These are phyloP conservation scores for Hyaena hyaena DNA, from an alignment of 2,113 vertebrate species.

Conservation along the genomic window DNA sequence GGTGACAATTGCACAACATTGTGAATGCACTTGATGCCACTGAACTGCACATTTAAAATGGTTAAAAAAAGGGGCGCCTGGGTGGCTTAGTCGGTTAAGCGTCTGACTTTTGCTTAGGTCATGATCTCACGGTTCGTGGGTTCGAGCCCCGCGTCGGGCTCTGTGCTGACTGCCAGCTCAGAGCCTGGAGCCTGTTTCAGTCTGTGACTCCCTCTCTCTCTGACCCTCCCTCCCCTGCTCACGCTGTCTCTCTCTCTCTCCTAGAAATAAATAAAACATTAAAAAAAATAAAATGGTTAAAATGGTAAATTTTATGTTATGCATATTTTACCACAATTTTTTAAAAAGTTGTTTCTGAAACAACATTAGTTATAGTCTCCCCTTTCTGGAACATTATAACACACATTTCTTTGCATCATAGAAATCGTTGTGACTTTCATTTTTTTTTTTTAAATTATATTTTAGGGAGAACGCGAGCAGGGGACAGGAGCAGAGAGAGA, in stretches of 20 bases:
- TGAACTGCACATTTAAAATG: neutral
- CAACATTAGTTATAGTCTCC: neutral
- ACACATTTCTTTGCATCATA: neutral
- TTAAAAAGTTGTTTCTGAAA: neutral
- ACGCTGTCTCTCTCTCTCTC: too few relatives aligned
- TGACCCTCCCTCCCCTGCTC: too few relatives aligned
- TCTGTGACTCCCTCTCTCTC: too few relatives aligned
- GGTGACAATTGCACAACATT: neutral
- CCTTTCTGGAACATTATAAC: rapidly evolving
- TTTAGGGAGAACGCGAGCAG: too few relatives aligned
- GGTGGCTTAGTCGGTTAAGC: too few relatives aligned
- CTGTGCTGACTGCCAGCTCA: too few relatives aligned
- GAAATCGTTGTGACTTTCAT: neutral
- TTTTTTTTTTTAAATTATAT: neutral
- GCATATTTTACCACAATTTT: neutral
- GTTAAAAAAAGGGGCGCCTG: neutral
- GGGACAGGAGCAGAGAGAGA: too few relatives aligned
- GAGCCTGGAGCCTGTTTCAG: too few relatives aligned
- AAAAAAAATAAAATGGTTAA: neutral
- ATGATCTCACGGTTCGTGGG: too few relatives aligned
- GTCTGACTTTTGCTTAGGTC: too few relatives aligned
- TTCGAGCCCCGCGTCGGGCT: too few relatives aligned
- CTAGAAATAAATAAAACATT: too few relatives aligned
- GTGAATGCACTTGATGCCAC: neutral
- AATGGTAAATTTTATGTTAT: neutral